Evolutionary conservation across 1,140 invertebrate species (phyloP).

Genomic region (Aphelinus certus): DNA sequence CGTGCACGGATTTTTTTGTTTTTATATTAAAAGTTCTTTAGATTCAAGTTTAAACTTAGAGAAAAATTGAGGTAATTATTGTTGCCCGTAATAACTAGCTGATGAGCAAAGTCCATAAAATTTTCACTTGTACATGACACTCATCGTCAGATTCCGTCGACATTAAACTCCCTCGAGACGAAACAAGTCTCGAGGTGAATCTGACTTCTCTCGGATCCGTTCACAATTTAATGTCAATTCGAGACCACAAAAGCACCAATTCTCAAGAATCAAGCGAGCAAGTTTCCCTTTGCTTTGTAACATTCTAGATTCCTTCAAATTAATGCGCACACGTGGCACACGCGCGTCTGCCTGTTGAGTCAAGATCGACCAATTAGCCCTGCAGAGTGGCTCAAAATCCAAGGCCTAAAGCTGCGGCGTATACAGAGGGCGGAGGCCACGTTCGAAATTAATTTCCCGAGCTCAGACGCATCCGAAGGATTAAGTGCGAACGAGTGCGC

Average conservation of each 20-base stretch:
- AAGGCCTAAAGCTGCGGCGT: conserved; percentile 26
- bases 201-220: too few relatives aligned
- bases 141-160: too few relatives aligned
- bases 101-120: too few relatives aligned
- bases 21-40: too few relatives aligned
- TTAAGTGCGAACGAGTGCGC: conserved; percentile 38
- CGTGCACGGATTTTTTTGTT: too few relatives aligned
- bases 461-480: conserved; percentile 46
- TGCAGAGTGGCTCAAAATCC: neutral
- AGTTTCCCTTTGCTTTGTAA: neutral
- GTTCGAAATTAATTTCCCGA: conserved; percentile 45
- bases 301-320: neutral
- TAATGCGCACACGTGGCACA: neutral
- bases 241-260: neutral
- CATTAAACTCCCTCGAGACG: too few relatives aligned
- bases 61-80: too few relatives aligned
- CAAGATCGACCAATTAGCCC: conserved; percentile 25
- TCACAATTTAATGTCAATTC: neutral
- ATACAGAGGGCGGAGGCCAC: conserved; percentile 18
- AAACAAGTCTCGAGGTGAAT: too few relatives aligned
- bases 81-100: too few relatives aligned
- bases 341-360: neutral
- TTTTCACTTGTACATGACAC: too few relatives aligned
- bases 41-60: too few relatives aligned
- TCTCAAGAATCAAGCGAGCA: neutral